A percentile compares a stretch with the other conserved stretches of the same genome.
phyloP scores from a whole-genome alignment of 2,797 vertebrate species.

The Tokudaia muenninki region DNA sequence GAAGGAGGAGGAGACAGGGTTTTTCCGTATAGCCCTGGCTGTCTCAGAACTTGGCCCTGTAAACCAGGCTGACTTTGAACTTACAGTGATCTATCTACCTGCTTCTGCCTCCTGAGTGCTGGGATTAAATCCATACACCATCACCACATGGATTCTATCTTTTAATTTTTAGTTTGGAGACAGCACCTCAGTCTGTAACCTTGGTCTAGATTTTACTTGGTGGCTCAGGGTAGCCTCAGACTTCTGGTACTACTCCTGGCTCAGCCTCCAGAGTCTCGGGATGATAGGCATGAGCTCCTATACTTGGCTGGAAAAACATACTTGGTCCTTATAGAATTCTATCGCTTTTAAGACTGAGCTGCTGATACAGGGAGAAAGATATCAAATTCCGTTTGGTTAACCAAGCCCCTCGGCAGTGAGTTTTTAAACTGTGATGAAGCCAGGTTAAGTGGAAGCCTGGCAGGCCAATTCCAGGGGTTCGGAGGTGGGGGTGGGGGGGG shows the following conservation, averaged over 20 bases:
- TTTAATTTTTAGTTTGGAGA: not conserved
- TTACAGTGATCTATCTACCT: not conserved
- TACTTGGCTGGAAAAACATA: not conserved
- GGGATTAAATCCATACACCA: not conserved
- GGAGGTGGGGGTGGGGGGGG: conserved; percentile 27
- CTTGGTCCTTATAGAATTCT: conserved; percentile 39
- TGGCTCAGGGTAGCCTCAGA: not conserved
- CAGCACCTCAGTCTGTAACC: not conserved
- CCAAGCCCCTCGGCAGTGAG: conserved; percentile 50
- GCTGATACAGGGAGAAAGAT: not conserved
- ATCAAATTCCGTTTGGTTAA: conserved; percentile 63
- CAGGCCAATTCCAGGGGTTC: conserved; percentile 33
- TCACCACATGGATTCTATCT: not conserved
- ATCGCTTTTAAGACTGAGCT: conserved; percentile 48
- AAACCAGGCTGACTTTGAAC: not conserved
- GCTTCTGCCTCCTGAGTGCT: not conserved
- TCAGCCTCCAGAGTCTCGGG: too few species aligned
- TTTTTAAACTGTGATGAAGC: conserved; percentile 61
- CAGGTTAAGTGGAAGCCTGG: conserved; percentile 61
- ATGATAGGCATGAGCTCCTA: not conserved
- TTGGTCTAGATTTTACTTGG: not conserved
- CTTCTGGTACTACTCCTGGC: not conserved
- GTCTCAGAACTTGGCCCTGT: not conserved
- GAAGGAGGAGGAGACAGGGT: not conserved
- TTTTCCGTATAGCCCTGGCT: not conserved